Percentiles rank a stretch among this genome's conserved stretches.
phyloP scores from a whole-genome alignment of 2,888 invertebrate species.

The Chloroclystis v-ata region DNA sequence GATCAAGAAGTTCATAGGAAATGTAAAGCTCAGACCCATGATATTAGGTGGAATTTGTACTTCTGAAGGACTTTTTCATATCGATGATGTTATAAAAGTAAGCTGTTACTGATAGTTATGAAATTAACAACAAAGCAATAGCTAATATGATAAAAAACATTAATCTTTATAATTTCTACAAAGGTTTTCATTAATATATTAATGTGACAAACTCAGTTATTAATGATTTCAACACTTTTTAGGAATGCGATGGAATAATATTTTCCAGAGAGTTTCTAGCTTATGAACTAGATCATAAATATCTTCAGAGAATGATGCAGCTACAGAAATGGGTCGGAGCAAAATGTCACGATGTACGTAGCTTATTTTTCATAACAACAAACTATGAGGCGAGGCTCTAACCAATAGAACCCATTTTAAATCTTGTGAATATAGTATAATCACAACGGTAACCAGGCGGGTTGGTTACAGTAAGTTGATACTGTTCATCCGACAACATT shows the following conservation, averaged over 20 bases:
- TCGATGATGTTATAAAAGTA: constrained; percentile 45
- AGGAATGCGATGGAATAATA: constrained; percentile 57
- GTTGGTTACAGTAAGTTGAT: too few species aligned
- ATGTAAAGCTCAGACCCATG: constrained; percentile 32
- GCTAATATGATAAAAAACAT: too few species aligned
- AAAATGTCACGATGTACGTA: constrained; percentile 53
- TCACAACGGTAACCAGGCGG: too few species aligned
- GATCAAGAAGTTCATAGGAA: constrained; percentile 36
- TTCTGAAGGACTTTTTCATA: constrained; percentile 36
- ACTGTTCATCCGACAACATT: too few species aligned
- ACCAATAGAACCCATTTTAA: too few species aligned
- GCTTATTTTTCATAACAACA: neutral
- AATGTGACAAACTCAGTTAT: too few species aligned
- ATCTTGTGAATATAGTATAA: too few species aligned
- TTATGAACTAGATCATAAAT: constrained; percentile 42
- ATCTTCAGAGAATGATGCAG: constrained; percentile 33
- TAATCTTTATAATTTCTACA: too few species aligned
- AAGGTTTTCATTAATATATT: too few species aligned
- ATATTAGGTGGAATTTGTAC: constrained; percentile 41
- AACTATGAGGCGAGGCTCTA: too few species aligned
- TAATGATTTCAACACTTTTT: too few species aligned
- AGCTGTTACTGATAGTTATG: constrained; percentile 9
- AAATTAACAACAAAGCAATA: too few species aligned
- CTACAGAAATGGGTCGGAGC: constrained; percentile 56
- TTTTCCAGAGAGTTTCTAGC: constrained; percentile 53